Percentiles rank a stretch among this genome's conserved stretches.
Evolutionary conservation across 30 jellyfish, hydroid and myxozoan genomes (phyloP).

Genomic region (Cassiopea xamachana): DNA sequence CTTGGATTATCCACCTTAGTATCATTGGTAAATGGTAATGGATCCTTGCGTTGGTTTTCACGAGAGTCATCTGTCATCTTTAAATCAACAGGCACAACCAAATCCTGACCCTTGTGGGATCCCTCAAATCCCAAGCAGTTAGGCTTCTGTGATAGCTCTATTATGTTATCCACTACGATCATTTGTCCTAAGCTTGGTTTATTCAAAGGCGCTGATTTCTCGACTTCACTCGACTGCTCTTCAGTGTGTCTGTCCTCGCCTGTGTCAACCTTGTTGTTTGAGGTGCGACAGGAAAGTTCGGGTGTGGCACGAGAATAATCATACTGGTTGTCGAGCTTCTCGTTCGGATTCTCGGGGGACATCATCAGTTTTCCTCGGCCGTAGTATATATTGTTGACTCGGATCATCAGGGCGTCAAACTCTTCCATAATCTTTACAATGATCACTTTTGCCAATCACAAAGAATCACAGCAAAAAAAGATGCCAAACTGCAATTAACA

Average conservation of each 20-base stretch:
- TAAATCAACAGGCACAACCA: slow-evolving; percentile 2
- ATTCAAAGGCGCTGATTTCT: not conserved
- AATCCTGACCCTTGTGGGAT: slow-evolving; percentile 9
- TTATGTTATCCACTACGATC: slow-evolving; percentile 1
- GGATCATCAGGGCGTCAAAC: slow-evolving; percentile 49
- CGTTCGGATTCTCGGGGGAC: slow-evolving; percentile 35
- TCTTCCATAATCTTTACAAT: slow-evolving; percentile 40
- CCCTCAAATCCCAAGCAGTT: slow-evolving; percentile 2
- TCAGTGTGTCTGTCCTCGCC: not conserved
- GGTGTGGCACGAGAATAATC: not conserved
- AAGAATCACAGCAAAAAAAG: not conserved
- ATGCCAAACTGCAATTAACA: not conserved
- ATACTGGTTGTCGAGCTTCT: not conserved
- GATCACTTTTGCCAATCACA: not conserved
- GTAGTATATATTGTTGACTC: slow-evolving; percentile 50
- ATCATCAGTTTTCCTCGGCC: slow-evolving; percentile 57
- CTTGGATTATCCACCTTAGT: not conserved
- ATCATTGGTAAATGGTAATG: not conserved
- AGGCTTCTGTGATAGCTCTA: not conserved
- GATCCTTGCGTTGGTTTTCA: not conserved
- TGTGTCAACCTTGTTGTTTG: not conserved
- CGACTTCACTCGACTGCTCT: not conserved
- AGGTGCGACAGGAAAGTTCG: not conserved
- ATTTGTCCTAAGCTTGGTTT: slow-evolving; percentile 8
- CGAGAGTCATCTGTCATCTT: not conserved